These are phyloP conservation scores for Ciona savignyi DNA, from an alignment of 23 tunicate species.

Conservation along the genomic window DNA sequence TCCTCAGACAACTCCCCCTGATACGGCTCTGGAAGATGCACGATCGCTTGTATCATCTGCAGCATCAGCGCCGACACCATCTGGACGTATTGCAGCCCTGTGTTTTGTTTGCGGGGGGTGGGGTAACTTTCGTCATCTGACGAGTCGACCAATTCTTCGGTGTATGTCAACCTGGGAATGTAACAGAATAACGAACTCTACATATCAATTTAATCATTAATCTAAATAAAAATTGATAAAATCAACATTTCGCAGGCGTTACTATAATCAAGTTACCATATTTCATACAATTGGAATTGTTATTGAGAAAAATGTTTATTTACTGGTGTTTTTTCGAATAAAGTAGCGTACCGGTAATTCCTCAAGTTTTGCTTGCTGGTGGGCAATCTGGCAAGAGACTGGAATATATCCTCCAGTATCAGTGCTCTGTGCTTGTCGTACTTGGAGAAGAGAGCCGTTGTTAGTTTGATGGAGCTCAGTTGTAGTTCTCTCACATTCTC, in stretches of 20 bases:
- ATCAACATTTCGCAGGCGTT: too few relatives aligned
- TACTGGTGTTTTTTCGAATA: not conserved
- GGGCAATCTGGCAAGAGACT: conserved; percentile 89
- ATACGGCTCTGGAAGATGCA: conserved; percentile 51
- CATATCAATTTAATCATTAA: too few relatives aligned
- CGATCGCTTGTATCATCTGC: conserved; percentile 90
- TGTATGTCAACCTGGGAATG: conserved; percentile 56
- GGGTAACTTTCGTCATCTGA: conserved; percentile 72
- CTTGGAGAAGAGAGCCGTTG: conserved; percentile 74
- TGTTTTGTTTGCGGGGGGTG: conserved; percentile 15
- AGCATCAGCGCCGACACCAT: conserved; percentile 87
- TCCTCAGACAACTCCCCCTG: not conserved
- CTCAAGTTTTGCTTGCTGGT: conserved; percentile 93
- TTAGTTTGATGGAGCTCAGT: conserved; percentile 77
- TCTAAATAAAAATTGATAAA: too few relatives aligned
- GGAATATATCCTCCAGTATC: conserved; percentile 86
- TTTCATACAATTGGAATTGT: too few relatives aligned
- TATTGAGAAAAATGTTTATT: too few relatives aligned
- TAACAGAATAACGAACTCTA: too few relatives aligned
- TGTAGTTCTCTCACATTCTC: conserved; percentile 91
- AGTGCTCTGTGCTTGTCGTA: conserved; percentile 78
- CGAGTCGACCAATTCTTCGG: conserved; percentile 66
- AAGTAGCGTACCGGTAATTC: conserved; percentile 48
- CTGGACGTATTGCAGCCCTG: conserved; percentile 74
- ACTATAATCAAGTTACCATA: too few relatives aligned